Evolutionary conservation across 2,888 invertebrate species (phyloP), one percentile per base, ranked within the genome.

Genomic region (Pammene aurita): DNA sequence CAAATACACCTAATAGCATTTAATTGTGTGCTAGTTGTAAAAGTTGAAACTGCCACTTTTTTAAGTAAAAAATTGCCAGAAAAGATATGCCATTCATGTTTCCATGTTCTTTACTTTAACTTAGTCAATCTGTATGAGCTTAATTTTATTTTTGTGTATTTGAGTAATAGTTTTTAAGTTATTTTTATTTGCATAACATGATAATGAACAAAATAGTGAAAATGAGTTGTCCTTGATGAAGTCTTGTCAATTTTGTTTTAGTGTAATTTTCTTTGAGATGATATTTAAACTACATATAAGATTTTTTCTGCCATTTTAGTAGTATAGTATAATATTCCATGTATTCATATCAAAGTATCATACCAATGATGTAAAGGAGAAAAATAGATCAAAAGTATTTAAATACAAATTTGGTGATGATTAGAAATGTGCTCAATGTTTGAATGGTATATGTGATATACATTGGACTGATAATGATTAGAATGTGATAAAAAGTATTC

Each of bases 391-490:
- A 34, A 48, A 38, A 57, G 63, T 58, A 52, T 60, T 66, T 60
- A 42, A 58, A 41, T 52, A 34, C 13, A 52, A 52, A 52, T 55
- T 50, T 60, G 54, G 54, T 34, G 10, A 55, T 55, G 42, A 44
- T 55, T 34, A 64, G 54, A 44, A 46, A 46, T 64, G 48, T 69
- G 69, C 69, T 69, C 65, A 69, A 65, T 55, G 41, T 48, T 60
- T 50, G 69, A 69, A 41, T 65, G 60, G 73, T 78, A 77, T 76
- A 79, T 85, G 84, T 88, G 88, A 88, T 88, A 87, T 79, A 76
- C 79, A 80, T 80, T 78, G 75, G 89, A 90, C 89, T 89, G 90
- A 90, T 86, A 77, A 74, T 75, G 68, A 72, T 76, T 78, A 78
- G 78, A 73, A 73, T 79, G 76, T 77, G 78, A 73, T 82, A 82